Conservation (phyloP, 1,140 invertebrate genomes). For the Ostrea denselamellosa region DNA sequence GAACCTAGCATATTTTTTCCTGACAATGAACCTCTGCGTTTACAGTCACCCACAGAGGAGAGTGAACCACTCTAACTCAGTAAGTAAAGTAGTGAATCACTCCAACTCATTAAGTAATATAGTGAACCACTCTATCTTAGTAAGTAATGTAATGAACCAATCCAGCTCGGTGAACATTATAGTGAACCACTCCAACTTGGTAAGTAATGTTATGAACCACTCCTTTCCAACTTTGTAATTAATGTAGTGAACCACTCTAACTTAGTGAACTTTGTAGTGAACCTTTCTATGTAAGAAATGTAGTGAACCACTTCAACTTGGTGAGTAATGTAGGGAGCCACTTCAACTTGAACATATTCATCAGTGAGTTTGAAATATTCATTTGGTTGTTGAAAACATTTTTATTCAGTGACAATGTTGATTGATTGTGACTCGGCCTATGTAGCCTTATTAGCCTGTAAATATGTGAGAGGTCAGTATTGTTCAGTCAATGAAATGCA, state of each 20-base stretch:
- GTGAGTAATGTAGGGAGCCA: not conserved
- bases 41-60: conserved; percentile 76
- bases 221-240: conserved; percentile 49
- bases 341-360: not conserved
- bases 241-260: not conserved
- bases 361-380: no score
- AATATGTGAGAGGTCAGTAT: no score
- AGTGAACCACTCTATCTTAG: conserved; percentile 54
- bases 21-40: conserved; percentile 73
- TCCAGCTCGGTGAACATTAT: conserved; percentile 68
- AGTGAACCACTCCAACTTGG: not conserved
- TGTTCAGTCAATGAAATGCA: no score
- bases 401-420: no score
- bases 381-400: no score
- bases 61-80: conserved; percentile 76
- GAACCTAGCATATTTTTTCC: conserved; percentile 80
- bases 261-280: conserved; percentile 47
- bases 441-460: no score
- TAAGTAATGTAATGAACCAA: conserved; percentile 67
- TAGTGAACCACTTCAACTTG: not conserved
- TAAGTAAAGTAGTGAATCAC: conserved; percentile 67
- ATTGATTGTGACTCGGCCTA: no score
- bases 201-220: conserved; percentile 61
- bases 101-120: conserved; percentile 69
- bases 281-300: conserved; percentile 60